Evolutionary conservation across 2,797 vertebrate genomes (phyloP), one percentile per base, ranked within the genome.

Genomic region (Sternarchorhynchus goeldii): DNA sequence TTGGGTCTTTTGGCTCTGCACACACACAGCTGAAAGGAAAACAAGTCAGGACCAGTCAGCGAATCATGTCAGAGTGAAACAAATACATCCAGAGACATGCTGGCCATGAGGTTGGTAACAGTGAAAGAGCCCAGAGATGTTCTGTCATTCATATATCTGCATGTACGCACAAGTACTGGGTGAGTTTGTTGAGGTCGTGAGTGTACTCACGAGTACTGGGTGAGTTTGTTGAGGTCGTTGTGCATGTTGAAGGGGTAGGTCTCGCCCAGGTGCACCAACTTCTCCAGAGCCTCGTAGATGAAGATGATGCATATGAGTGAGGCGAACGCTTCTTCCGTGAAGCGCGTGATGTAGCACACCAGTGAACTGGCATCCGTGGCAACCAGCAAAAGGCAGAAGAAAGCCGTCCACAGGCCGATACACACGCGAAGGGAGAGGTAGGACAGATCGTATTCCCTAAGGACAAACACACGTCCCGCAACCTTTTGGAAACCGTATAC

Each of bases 271-370:
- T 99, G 96, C 87, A 96, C 84, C 25, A 99, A 92, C 90, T 99
- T 99, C 93, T 99, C 98, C 89, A 99, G 92, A 81, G 98, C 97
- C 91, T 99, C 98, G 21, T 99, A 99, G 91, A 99, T 99, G 91
- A 99, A 99, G 90, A 99, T 99, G 83, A 99, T 96, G 93, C 98
- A 99, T 91, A 99, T 99, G 81, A 99, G 95, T 45, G 97, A 89
- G 20, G 97, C 98, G 77, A 99, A 99, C 62, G 98, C 98, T 91
- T 99, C 98, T 90, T 99, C 98, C 0, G 98, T 99, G 92, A 99
- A 99, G 20, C 98, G 95, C 0, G 98, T 99, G 87, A 99, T 99
- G 88, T 99, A 99, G 85, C 98, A 99, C 88, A 99, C 98, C 0
- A 99, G 93, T 0, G 98, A 98, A 88, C 98, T 99, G 76, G 98